Base-by-base conservation (phyloP, 2,888 invertebrate species). In the Trichacis sp. region DNA sequence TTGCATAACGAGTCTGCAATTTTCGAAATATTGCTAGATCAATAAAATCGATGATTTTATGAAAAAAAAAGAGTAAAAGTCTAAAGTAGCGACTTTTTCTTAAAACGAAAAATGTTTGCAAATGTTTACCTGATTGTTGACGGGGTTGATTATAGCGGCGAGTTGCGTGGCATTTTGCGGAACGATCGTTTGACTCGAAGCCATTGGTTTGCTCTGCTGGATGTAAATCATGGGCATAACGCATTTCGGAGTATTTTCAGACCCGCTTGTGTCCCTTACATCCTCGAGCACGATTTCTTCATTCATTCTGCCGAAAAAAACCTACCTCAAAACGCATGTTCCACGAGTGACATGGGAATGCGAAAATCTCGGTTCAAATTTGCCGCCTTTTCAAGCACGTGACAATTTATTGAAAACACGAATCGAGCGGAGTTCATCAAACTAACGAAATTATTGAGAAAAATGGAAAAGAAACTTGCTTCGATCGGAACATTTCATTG, bases 161-260 rank as follows among this genome's bases (percentile, higher is more conserved):
- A 80, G 72, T 69, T 79, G 80, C 5, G 80, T 73, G 18, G 79
- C 68, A 61, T 68, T 73, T 1, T 78, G 59, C 38, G 81, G 71
- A 51, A 80, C 77, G 42, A 79, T 64, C 17, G 78, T 69, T 54
- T 77, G 81, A 73, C 73, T 80, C 17, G 77, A 51, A 38, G 75
- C 70, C 51, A 73, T 69, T 17, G 75, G 61, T 73, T 82, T 82
- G 57, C 77, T 77, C 62, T 78, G 82, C 46, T 80, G 83, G 47
- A 83, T 79, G 52, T 83, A 83, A 57, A 83, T 64, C 71, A 83
- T 69, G 53, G 82, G 81, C 79, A 82, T 79, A 50, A 83, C 78
- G 56, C 76, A 74, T n/a, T 75, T 72, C 53, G 79, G 70, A 33
- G 73, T 38, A 9, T 72, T 74, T 11, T 77, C 79, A 8, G 63